Conservation (phyloP, 2,797 vertebrate species). For the Loriculus beryllinus region DNA sequence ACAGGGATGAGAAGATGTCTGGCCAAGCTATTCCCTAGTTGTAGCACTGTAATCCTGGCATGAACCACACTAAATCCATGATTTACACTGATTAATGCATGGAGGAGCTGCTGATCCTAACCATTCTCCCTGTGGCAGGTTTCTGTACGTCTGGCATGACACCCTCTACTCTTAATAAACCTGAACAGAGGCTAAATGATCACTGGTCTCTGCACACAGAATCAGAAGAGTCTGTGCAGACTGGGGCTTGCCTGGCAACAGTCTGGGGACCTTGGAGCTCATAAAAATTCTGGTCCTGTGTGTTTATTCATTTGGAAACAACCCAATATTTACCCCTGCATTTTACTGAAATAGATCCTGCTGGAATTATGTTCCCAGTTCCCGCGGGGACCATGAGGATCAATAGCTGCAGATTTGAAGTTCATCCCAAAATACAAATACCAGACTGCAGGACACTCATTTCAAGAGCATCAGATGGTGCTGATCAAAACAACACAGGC, state of each 20-base stretch:
- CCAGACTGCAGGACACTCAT: not conserved
- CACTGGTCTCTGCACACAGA: not conserved
- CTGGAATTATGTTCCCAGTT: not conserved
- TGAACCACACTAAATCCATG: not conserved
- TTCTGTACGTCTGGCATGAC: not conserved
- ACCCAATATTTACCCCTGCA: not conserved
- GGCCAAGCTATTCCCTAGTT: not conserved
- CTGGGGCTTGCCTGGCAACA: not conserved
- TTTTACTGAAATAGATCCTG: not conserved
- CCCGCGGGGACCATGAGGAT: not conserved
- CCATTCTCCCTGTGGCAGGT: not conserved
- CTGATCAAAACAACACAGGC: not conserved
- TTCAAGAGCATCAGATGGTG: not conserved
- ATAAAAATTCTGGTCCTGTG: slow-evolving; percentile 1
- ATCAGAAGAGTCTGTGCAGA: not conserved
- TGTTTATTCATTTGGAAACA: slow-evolving; percentile 25
- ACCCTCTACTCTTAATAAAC: not conserved
- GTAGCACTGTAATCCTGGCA: not conserved
- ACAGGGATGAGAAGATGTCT: slow-evolving; percentile 27
- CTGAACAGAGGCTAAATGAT: not conserved
- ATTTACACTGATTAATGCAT: slow-evolving; percentile 39
- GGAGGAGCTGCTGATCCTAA: not conserved
- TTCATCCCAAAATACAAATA: not conserved
- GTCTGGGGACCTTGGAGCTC: not conserved
- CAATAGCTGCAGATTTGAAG: not conserved